Conservation (phyloP, 1,140 invertebrate genomes). For the Philaenus spumarius region DNA sequence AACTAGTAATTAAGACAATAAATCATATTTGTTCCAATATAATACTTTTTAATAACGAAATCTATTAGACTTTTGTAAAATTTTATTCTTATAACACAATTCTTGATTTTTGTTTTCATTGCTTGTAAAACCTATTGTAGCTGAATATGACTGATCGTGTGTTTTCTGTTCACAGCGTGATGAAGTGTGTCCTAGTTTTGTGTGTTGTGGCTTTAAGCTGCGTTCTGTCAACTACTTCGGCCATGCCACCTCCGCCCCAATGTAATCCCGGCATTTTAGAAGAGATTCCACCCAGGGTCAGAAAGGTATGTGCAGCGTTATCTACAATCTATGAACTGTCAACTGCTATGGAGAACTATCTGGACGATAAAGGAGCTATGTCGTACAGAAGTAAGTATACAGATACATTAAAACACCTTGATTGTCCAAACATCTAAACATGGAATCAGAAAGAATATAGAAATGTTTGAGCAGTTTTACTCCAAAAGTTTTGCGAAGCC, state of each 20-base stretch:
- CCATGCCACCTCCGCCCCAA: slow-evolving; percentile 34
- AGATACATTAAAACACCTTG: too few relatives aligned
- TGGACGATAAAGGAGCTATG: slow-evolving; percentile 43
- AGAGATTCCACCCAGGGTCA: slow-evolving; percentile 46
- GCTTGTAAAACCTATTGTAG: slow-evolving; percentile 35
- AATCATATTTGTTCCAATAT: too few relatives aligned
- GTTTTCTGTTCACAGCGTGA: slow-evolving; percentile 11
- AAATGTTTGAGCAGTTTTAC: too few relatives aligned
- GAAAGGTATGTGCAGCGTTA: slow-evolving; percentile 47
- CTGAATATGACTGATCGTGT: slow-evolving; percentile 32
- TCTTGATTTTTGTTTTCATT: too few relatives aligned
- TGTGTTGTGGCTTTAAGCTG: background rate
- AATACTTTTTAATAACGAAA: too few relatives aligned
- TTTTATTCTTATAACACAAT: too few relatives aligned
- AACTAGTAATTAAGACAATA: too few relatives aligned
- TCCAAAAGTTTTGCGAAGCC: too few relatives aligned
- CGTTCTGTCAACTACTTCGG: background rate
- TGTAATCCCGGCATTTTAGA: slow-evolving; percentile 46
- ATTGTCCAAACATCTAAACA: too few relatives aligned
- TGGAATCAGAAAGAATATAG: too few relatives aligned
- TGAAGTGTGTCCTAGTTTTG: slow-evolving; percentile 2
- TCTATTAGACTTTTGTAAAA: too few relatives aligned
- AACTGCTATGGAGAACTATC: slow-evolving; percentile 45
- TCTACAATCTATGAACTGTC: slow-evolving; percentile 45
- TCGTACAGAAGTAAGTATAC: slow-evolving; percentile 21